A percentile compares a stretch with the other conserved stretches of the same genome.
These are phyloP conservation scores for Callyntrura sp. DNA, from an alignment of 2,888 invertebrate genomes.

Conservation along the genomic window DNA sequence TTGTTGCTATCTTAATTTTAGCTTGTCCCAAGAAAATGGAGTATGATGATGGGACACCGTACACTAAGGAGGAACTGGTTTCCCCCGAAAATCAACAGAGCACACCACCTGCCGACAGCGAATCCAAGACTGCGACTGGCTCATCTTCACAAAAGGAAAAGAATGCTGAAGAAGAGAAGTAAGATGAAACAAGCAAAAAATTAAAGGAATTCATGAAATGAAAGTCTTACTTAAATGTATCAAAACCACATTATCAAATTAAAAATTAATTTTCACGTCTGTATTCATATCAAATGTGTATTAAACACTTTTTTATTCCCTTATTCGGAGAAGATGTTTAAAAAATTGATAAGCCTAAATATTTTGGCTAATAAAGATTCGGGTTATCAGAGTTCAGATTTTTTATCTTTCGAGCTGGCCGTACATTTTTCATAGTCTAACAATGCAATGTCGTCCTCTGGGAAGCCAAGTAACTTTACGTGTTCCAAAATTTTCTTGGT, in stretches of 20 bases:
- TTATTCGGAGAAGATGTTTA: neutral
- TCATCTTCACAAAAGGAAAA: neutral
- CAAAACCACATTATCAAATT: too few species aligned
- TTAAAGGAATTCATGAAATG: too few species aligned
- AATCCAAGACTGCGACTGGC: neutral
- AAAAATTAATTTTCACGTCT: too few species aligned
- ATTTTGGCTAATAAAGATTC: too few species aligned
- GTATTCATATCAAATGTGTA: too few species aligned
- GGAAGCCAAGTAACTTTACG: constrained; percentile 42
- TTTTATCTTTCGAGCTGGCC: neutral
- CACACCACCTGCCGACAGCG: neutral
- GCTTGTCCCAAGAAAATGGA: constrained; percentile 66
- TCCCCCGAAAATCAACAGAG: neutral
- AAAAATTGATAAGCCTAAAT: neutral
- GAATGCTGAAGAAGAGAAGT: neutral
- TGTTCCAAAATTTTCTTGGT: constrained; percentile 37
- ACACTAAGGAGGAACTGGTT: constrained; percentile 66
- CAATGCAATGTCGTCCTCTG: constrained; percentile 45
- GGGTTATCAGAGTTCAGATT: constrained; percentile 62
- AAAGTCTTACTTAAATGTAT: too few species aligned
- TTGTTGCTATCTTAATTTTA: constrained; percentile 17
- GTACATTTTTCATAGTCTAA: constrained; percentile 52
- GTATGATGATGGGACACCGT: constrained; percentile 71
- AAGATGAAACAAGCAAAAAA: too few species aligned
- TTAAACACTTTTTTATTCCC: neutral